A percentile compares a stretch with the other conserved stretches of the same genome.
Evolutionary conservation across 1,140 invertebrate genomes (phyloP).

Genomic region (Zaprionus ghesquierei): DNA sequence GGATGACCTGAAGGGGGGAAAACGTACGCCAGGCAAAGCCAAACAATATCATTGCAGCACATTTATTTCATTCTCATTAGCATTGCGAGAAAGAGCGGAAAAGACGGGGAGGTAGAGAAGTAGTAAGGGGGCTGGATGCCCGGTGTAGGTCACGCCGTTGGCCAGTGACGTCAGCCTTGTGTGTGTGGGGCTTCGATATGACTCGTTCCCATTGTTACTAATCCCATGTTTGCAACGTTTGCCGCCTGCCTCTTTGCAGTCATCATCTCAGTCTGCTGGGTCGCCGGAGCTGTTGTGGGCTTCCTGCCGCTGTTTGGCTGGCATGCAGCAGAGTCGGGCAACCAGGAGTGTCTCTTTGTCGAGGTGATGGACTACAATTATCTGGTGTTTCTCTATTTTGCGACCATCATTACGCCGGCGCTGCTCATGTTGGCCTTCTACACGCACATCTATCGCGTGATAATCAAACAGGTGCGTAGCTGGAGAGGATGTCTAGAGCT

Average conservation of each 20-base stretch:
- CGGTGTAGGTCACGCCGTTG: background rate
- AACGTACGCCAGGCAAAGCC: slow-evolving; percentile 20
- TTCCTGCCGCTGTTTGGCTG: slow-evolving; percentile 94
- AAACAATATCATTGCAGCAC: slow-evolving; percentile 37
- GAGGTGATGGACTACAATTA: slow-evolving; percentile 94
- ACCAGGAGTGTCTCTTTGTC: slow-evolving; percentile 89
- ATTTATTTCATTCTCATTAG: slow-evolving; percentile 32
- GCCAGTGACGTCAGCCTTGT: slow-evolving; percentile 39
- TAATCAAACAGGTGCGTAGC: slow-evolving; percentile 90
- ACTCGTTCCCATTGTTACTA: background rate
- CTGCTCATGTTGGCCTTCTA: slow-evolving; percentile 92
- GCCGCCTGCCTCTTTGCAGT: slow-evolving; percentile 85
- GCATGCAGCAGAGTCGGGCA: slow-evolving; percentile 85
- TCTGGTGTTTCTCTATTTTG: slow-evolving; percentile 93
- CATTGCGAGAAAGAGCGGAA: background rate
- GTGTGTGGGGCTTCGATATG: slow-evolving; percentile 40
- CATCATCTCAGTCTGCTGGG: slow-evolving; percentile 93
- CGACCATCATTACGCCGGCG: slow-evolving; percentile 93
- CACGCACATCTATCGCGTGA: slow-evolving; percentile 93
- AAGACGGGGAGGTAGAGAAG: background rate
- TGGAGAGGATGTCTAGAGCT: background rate
- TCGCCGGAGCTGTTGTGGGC: slow-evolving; percentile 90
- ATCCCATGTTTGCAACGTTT: slow-evolving; percentile 22
- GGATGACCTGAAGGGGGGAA: background rate
- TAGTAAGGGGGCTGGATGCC: background rate